These are phyloP conservation scores for Baronia brevicornis DNA, from an alignment of 2,888 invertebrate species.

Conservation along the genomic window DNA sequence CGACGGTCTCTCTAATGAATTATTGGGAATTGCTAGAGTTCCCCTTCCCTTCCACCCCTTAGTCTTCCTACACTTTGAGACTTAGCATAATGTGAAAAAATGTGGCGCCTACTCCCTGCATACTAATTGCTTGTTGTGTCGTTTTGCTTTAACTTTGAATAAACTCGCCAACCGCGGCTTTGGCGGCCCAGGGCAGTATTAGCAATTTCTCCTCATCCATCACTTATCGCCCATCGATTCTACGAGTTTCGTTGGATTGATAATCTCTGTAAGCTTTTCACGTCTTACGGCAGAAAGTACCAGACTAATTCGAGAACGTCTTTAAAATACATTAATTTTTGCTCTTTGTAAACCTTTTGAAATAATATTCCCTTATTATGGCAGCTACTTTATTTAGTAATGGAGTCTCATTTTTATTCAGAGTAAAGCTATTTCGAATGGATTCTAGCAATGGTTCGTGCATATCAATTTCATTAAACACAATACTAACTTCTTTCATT, in stretches of 20 bases:
- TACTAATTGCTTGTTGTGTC: constrained; percentile 73
- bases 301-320: constrained; percentile 11
- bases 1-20: constrained; percentile 71
- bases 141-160: constrained; percentile 52
- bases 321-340: constrained; percentile 18
- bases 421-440: constrained; percentile 44
- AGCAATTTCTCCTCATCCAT: constrained; percentile 68
- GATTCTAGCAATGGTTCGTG: constrained; percentile 39
- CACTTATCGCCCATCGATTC: constrained; percentile 54
- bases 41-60: constrained; percentile 41
- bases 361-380: constrained; percentile 46
- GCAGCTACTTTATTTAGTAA: constrained; percentile 55
- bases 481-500: constrained; percentile 1
- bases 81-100: constrained; percentile 74
- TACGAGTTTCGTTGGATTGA: constrained; percentile 43
- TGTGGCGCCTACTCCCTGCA: constrained; percentile 63
- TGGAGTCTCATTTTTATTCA: constrained; percentile 64
- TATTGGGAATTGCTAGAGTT: constrained; percentile 69
- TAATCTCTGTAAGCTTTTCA: constrained; percentile 39
- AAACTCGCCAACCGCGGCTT: constrained; percentile 56
- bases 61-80: constrained; percentile 57
- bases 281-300: constrained; percentile 20
- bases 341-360: constrained; percentile 21
- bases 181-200: constrained; percentile 56
- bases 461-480: constrained; percentile 42